These are phyloP conservation scores for Chanos chanos DNA, from an alignment of 2,797 vertebrate genomes.

Conservation along the genomic window DNA sequence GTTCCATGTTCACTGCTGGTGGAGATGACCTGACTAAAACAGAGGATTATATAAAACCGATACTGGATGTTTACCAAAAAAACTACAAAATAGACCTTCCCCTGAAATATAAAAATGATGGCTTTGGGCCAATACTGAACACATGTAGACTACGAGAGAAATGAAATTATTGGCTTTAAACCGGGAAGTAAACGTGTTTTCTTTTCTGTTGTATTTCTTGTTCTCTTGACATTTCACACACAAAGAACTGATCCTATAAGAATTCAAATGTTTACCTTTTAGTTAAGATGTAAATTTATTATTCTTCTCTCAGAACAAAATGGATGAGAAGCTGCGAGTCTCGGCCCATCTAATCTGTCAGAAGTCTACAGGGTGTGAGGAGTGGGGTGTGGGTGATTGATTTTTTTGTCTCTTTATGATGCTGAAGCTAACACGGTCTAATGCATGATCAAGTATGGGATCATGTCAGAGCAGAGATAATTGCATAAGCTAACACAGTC, in stretches of 20 bases:
- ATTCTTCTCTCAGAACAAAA: constrained; percentile 32
- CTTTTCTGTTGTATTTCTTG: constrained; percentile 2
- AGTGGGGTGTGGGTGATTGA: constrained; percentile 33
- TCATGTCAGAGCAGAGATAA: constrained; percentile 27
- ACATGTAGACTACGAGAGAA: too few species aligned
- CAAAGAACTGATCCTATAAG: constrained; percentile 17
- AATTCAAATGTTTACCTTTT: constrained; percentile 28
- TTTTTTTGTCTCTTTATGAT: constrained; percentile 26
- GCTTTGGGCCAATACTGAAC: too few species aligned
- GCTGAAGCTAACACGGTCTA: constrained; percentile 21
- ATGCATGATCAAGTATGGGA: constrained; percentile 36
- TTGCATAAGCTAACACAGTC: not conserved
- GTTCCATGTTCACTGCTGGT: too few species aligned
- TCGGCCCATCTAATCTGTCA: constrained; percentile 26
- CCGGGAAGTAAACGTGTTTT: not conserved
- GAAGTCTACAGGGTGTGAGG: constrained; percentile 16
- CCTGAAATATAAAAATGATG: too few species aligned
- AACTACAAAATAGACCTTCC: too few species aligned
- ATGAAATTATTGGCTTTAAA: too few species aligned
- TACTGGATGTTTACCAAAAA: too few species aligned
- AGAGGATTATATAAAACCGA: too few species aligned
- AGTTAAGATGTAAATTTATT: constrained; percentile 22
- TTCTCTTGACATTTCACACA: not conserved
- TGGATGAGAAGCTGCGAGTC: constrained; percentile 9
- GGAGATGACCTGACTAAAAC: too few species aligned